These are phyloP conservation scores for Callospermophilus lateralis DNA, from an alignment of 2,113 vertebrate genomes.

Conservation along the genomic window DNA sequence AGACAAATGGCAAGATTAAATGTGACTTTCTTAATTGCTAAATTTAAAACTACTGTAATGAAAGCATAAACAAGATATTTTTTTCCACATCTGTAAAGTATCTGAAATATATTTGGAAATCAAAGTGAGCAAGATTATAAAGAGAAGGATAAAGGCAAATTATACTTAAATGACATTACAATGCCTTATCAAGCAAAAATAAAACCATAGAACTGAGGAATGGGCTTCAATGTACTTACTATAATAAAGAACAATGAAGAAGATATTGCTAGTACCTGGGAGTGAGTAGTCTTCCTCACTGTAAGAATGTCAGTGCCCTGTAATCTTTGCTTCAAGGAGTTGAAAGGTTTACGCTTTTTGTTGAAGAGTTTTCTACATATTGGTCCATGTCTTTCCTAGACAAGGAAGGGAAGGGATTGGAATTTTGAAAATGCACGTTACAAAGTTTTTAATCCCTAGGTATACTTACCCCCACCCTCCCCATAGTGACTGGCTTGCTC, in stretches of 20 bases:
- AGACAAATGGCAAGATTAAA: slow-evolving; percentile 50
- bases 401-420: slow-evolving; percentile 50
- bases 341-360: slow-evolving; percentile 84
- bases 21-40: slow-evolving; percentile 54
- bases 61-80: slow-evolving; percentile 69
- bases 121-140: slow-evolving; percentile 68
- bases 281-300: slow-evolving; percentile 11
- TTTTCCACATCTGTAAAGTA: slow-evolving; percentile 71
- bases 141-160: slow-evolving; percentile 73
- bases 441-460: neutral
- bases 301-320: slow-evolving; percentile 78
- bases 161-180: slow-evolving; percentile 53
- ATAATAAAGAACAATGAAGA: slow-evolving; percentile 26
- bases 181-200: slow-evolving; percentile 57
- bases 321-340: slow-evolving; percentile 84
- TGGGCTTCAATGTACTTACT: slow-evolving; percentile 1
- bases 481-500: neutral
- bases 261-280: slow-evolving; percentile 72
- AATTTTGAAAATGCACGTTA: slow-evolving; percentile 44
- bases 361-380: slow-evolving; percentile 83
- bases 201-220: slow-evolving; percentile 40
- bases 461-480: neutral
- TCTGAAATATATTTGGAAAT: slow-evolving; percentile 67
- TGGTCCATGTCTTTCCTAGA: slow-evolving; percentile 82
- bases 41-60: slow-evolving; percentile 63